Evolutionary conservation across 2,113 vertebrate species (phyloP), one percentile per base, ranked within the genome.

Genomic region (Propithecus coquereli): DNA sequence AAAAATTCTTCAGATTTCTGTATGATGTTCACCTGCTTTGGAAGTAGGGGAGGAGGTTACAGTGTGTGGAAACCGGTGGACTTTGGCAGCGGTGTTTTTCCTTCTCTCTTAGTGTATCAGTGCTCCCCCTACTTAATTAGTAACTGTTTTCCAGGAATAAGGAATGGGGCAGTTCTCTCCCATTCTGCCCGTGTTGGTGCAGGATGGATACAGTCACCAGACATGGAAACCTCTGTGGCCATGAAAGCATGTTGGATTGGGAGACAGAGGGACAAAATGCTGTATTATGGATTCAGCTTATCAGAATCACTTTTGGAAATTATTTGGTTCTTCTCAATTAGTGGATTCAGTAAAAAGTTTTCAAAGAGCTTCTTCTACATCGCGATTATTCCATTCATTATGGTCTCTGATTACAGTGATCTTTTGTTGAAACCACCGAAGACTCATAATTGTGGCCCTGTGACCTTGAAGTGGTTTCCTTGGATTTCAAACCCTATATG

Each of bases 391-490:
- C 61, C 23, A 79, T 95, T 96, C 86, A 94, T 80, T 86, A 47
- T 81, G 63, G 80, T 76, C 74, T 96, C 94, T 87, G 89, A 87
- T 96, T 96, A 96, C 92, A 96, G 96, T 50, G 91, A 95, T 93
- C 94, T 94, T 97, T 96, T 96, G 94, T 92, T 87, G 93, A 94
- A 94, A 94, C 91, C 92, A 27, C 86, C 80, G 68, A 81, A 91
- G 74, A 91, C 94, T 96, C 85, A 50, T 91, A 97, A 97, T 95
- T 97, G 95, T 98, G 96, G 91, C 80, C 88, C 59, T 87, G 32
- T 97, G 94, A 97, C 93, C 96, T 97, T 97, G 96, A 97, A 96
- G 97, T 97, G 96, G 94, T 97, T 94, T 93, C 83, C 91, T 95
- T 97, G 90, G 65, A 93, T 96, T 96, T 94, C 92, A 96, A 84